Base-by-base conservation (phyloP, 1,140 invertebrate genomes). In the Drosophila tsacasi region DNA sequence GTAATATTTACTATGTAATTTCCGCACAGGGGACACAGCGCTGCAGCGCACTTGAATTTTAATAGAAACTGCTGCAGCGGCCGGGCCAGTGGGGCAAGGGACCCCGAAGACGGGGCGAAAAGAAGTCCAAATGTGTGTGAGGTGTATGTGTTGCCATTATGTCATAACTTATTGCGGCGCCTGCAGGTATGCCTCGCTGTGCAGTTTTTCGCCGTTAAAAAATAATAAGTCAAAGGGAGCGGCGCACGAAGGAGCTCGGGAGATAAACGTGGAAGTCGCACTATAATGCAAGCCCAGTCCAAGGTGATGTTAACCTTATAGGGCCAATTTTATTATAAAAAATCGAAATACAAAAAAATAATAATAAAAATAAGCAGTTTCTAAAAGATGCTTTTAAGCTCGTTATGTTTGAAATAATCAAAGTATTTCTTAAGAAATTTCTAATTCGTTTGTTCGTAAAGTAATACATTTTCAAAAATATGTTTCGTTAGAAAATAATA, bases 41-140 rank as follows among this genome's bases (percentile, higher is more conserved):
- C 55, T 65, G 52, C 74, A 64, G 79, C 83, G 67, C 83, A 86
- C 83, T 83, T 76, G 83, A 77, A 87, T 87, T 87, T 86, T 86
- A 86, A 87, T 87, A 76, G 76, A 76, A 86, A 61, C 78, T 83
- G 63, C 73, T 50, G 60, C 54, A 63, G 47, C 55, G 25, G 46
- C 21, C 42, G 46, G 61, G 54, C 21, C 46, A 27, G 58, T 23
- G 15, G 25, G 30, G 13, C 5, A 15, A 17, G 9, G 49, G 27
- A 13, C 27, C n/a, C 47, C 13, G 8, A 42, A 25, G 42, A n/a
- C 0, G 8, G 21, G 42, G 5, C 27, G 17, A 0, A n/a, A 19
- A 27, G 61, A 25, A 5, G 49, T 37, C 37, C n/a, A 35, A 69
- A 44, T 39, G 9, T 30, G 49, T 52, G 27, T 13, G 49, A 2